Conservation (phyloP, 1,140 invertebrate species). For the Lepidurus arcticus region DNA sequence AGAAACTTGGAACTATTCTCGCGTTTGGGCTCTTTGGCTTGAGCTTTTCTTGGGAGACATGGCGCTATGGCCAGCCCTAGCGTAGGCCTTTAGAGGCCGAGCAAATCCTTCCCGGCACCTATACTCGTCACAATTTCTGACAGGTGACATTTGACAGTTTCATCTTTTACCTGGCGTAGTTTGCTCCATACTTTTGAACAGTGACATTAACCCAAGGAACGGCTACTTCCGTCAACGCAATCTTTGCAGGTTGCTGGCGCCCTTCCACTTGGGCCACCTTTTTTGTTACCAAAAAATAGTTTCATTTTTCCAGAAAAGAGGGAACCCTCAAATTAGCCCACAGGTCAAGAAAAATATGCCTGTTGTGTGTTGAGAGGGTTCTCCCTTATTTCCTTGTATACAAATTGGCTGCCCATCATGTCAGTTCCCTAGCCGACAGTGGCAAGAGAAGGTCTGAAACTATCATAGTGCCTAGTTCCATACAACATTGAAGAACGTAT, state of each 20-base stretch:
- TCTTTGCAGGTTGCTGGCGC: not conserved
- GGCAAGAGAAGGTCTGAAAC: not conserved
- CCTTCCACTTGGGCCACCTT: not conserved
- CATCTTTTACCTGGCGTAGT: constrained; percentile 9
- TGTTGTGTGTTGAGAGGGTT: not conserved
- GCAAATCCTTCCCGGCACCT: constrained; percentile 13
- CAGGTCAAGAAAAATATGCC: not conserved
- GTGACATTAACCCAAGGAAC: not conserved
- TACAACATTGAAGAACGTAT: not conserved
- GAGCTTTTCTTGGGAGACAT: not conserved
- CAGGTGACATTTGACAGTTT: constrained; percentile 21
- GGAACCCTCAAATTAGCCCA: constrained; percentile 8
- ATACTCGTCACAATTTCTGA: constrained; percentile 18
- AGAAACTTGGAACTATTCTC: not conserved
- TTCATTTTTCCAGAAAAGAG: not conserved
- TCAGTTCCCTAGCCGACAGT: not conserved
- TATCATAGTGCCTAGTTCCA: not conserved
- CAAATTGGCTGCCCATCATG: constrained; percentile 8
- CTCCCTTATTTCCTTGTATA: not conserved
- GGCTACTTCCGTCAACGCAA: constrained; percentile 8
- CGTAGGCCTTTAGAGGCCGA: not conserved
- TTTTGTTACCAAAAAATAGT: not conserved
- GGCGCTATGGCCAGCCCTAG: not conserved
- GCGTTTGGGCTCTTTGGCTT: not conserved
- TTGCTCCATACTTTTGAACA: not conserved